These are phyloP conservation scores for Archocentrus centrarchus DNA, from an alignment of 2,113 vertebrate genomes.

Conservation along the genomic window DNA sequence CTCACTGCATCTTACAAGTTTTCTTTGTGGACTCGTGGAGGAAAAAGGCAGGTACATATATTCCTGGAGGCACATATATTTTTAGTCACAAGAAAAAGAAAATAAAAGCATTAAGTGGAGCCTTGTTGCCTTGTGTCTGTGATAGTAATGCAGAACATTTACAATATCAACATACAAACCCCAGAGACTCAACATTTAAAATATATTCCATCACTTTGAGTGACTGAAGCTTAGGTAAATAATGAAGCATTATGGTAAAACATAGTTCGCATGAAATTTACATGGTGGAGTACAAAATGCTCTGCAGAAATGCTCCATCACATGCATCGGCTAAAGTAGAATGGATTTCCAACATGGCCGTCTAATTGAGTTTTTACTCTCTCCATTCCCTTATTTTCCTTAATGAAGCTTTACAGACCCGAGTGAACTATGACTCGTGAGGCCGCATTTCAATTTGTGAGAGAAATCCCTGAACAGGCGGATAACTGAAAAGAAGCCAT, in stretches of 20 bases:
- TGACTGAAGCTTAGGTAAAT: constrained; percentile 5
- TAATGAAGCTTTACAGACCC: constrained; percentile 28
- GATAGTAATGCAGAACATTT: background rate
- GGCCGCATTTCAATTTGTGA: constrained; percentile 81
- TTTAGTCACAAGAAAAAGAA: background rate
- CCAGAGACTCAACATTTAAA: background rate
- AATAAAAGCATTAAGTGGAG: background rate
- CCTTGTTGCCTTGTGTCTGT: background rate
- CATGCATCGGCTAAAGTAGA: constrained; percentile 17
- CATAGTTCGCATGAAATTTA: background rate
- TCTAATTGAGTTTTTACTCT: constrained; percentile 35
- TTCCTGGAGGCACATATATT: background rate
- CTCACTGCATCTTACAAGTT: constrained; percentile 20
- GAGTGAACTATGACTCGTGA: constrained; percentile 75
- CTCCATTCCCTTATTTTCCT: constrained; percentile 20
- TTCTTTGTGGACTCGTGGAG: background rate
- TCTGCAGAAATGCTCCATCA: constrained; percentile 20
- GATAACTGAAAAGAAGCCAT: constrained; percentile 80
- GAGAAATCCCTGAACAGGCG: constrained; percentile 78
- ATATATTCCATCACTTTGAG: constrained; percentile 7
- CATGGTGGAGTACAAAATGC: background rate
- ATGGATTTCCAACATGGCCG: constrained; percentile 17
- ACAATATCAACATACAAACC: background rate
- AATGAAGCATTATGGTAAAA: constrained; percentile 15
- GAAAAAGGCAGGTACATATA: background rate